Base-by-base conservation (phyloP, 1,140 invertebrate species). In the Drosophila sturtevanti region DNA sequence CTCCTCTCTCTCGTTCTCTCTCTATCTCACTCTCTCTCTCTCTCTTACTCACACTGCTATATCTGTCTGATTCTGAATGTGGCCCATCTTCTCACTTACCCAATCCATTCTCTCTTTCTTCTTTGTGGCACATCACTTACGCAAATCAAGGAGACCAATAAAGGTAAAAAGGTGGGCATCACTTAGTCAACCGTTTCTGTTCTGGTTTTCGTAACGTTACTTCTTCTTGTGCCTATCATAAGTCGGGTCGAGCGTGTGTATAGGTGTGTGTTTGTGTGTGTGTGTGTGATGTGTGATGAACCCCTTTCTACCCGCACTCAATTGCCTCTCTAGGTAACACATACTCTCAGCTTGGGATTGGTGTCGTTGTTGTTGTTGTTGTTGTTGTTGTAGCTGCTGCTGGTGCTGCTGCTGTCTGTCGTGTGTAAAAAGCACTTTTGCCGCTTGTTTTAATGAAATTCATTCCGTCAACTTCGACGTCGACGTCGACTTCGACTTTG, bases 371-470 rank as follows among this genome's bases (percentile, higher is more conserved):
- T 11, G 16, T 7, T 31, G 27, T 31, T 31, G 22, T 24, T 24
- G 22, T 24, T 24, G 12, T 38, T 16, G 12, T 21, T 37, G 11
- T 16, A n/a, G 56, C 56, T 37, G 35, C 12, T 41, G 38, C 38
- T 41, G 38, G n/a, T 41, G 35, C 37, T 35, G 16, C 24, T 16
- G 24, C 21, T 37, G 16, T n/a, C 7, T 38, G 37, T 41, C 10
- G 61, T 59, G 61, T 72, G 51, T 38, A 51, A 66, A 85, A 81
- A 86, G 81, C 81, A 86, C 77, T 86, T 73, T 74, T 87, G 82
- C 68, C 63, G 78, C 84, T 87, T 87, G 72, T 72, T 87, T 79
- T 89, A 87, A 87, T 87, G 82, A 87, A 87, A 89, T 89, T 87
- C 84, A 79, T 73, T 79, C 76, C 79, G 79, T 81, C 78, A 59